Base-by-base conservation (phyloP, 1,140 invertebrate genomes). In the Metopolophium dirhodum region DNA sequence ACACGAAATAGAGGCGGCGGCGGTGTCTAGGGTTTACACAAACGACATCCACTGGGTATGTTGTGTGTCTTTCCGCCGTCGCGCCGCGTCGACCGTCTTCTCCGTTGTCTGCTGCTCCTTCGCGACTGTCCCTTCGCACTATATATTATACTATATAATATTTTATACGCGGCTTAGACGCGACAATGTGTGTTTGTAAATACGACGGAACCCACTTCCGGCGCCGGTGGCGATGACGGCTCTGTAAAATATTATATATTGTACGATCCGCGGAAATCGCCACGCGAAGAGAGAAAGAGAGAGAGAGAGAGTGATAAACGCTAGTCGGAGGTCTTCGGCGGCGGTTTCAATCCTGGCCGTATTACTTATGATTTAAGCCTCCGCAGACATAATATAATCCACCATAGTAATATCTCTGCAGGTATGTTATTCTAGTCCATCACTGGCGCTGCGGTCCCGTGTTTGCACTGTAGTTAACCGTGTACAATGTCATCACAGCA, bases 21-120 rank as follows among this genome's bases (percentile, higher is more conserved):
- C 87, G 87, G 87, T 54, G 87, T 88, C 49, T 88, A 88, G 47
- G n/a, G 49, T 88, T 88, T 88, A 87, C 86, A 87, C 86, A 87
- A 87, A 87, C 86, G 86, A 87, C 47, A 87, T 77, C 61, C 30
- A 77, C 30, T 77, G 61, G 61, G n/a, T 77, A 77, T n/a, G 8
- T n/a, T 2, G 30, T 77, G 61, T 18, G 61, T 35, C 61, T 77
- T 68, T 68, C 61, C 61, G 61, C 41, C 41, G n/a, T 8, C 77
- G 14, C 41, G 41, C 22, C 45, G 26, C 85, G 20, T 45, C 41
- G 41, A 49, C 26, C 30, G 47, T 49, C 41, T 87, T 30, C 35
- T 20, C 30, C 30, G 47, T 49, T 30, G 26, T 18, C 26, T 87
- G 45, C 45, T n/a, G 45, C 45, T n/a, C 26, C 11, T 30, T 9